These are phyloP conservation scores for Eupelmus urozonus DNA, from an alignment of 2,888 invertebrate species.

Conservation along the genomic window DNA sequence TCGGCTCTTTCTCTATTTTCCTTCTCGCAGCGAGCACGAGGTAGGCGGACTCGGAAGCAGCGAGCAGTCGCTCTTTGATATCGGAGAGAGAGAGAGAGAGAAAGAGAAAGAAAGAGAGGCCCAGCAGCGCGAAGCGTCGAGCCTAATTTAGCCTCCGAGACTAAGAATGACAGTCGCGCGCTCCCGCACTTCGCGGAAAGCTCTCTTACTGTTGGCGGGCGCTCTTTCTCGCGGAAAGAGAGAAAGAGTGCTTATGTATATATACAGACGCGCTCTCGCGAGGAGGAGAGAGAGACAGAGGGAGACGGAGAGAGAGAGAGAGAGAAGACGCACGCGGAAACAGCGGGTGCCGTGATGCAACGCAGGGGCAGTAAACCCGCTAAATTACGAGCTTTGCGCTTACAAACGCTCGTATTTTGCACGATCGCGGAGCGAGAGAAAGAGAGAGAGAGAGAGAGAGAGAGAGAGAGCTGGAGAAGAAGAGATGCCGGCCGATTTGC, in stretches of 20 bases:
- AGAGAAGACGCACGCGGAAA: conserved; percentile 22
- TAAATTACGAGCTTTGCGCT: conserved; percentile 64
- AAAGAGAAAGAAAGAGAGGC: conserved; percentile 2
- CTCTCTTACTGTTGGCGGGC: no score
- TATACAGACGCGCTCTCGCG: neutral
- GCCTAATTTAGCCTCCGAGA: conserved; percentile 31
- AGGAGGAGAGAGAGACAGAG: conserved; percentile 12
- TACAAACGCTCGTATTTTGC: conserved; percentile 63
- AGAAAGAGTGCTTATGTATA: no score
- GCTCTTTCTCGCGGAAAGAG: no score
- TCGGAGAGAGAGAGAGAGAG: neutral
- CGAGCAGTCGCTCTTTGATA: no score
- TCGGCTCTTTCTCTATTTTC: neutral
- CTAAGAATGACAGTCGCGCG: conserved; percentile 38
- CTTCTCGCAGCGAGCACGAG: no score
- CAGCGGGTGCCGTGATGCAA: conserved; percentile 14
- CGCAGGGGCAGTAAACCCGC: conserved; percentile 60
- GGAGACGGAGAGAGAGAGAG: conserved; percentile 1
- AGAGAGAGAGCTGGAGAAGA: neutral
- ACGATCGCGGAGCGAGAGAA: conserved; percentile 52
- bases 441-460: conserved; percentile 34
- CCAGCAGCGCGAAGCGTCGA: conserved; percentile 35
- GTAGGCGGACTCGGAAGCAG: neutral
- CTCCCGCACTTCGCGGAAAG: conserved; percentile 24
- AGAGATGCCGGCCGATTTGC: conserved; percentile 58